Percentiles rank a stretch among this genome's conserved stretches.
phyloP scores from a whole-genome alignment of 2,113 vertebrate species.

The Helogale parvula region DNA sequence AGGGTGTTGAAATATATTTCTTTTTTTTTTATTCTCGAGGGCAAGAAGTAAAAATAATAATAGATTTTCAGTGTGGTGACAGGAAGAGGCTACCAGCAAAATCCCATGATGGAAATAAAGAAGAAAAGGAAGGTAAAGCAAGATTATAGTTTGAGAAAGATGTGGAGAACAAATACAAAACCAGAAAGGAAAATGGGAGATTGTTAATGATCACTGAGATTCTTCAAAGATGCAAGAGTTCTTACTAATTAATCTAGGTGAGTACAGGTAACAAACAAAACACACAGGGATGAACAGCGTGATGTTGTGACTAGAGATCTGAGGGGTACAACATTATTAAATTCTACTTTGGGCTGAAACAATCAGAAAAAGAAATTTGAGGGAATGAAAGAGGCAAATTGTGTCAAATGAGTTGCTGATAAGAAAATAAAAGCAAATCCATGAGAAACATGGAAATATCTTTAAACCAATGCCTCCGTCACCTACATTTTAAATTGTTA shows the following conservation, averaged over 20 bases:
- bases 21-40: not conserved
- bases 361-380: not conserved
- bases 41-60: constrained; percentile 34
- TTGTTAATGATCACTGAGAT: not conserved
- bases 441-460: not conserved
- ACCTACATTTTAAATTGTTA: not conserved
- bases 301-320: not conserved
- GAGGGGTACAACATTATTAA: not conserved
- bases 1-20: not conserved
- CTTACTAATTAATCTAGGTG: not conserved
- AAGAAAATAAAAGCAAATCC: not conserved
- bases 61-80: not conserved
- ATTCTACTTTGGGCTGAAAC: not conserved
- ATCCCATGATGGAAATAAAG: not conserved
- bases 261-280: not conserved
- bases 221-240: not conserved
- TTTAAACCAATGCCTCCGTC: not conserved
- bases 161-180: not conserved
- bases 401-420: not conserved
- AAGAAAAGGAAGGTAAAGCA: not conserved
- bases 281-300: not conserved
- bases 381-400: not conserved
- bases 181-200: not conserved
- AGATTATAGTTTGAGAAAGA: not conserved
- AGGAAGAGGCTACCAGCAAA: not conserved